Evolutionary conservation across 1,140 invertebrate species (phyloP).

Genomic region (Orussus abietinus): DNA sequence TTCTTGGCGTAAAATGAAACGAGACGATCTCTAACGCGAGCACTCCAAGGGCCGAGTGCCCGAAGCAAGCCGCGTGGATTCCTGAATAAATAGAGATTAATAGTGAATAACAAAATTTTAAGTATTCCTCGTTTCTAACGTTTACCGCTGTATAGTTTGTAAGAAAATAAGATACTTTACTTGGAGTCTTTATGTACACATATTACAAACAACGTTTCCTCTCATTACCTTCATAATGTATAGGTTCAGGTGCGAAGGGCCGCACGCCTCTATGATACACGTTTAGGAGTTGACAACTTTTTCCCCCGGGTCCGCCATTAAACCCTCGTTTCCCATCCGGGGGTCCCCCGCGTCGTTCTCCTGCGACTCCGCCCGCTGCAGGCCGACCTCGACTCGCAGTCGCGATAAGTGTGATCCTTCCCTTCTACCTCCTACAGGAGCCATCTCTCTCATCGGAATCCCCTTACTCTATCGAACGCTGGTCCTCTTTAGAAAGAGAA

Average conservation of each 20-base stretch:
- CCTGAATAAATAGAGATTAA: slow-evolving; percentile 43
- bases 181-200: slow-evolving; percentile 46
- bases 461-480: slow-evolving; percentile 9
- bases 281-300: too few species aligned
- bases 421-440: slow-evolving; percentile 10
- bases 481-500: slow-evolving; percentile 11
- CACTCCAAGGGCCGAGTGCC: slow-evolving; percentile 19
- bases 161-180: slow-evolving; percentile 48
- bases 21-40: not conserved
- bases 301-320: too few species aligned
- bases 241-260: too few species aligned
- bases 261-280: too few species aligned
- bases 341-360: too few species aligned
- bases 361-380: too few species aligned
- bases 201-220: slow-evolving; percentile 40
- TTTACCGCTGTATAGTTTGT: slow-evolving; percentile 42
- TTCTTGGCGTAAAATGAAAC: too few species aligned
- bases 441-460: slow-evolving; percentile 8
- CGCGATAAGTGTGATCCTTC: too few species aligned
- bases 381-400: too few species aligned
- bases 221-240: slow-evolving; percentile 24
- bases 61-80: slow-evolving; percentile 35
- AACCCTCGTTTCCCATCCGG: too few species aligned
- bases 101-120: slow-evolving; percentile 35
- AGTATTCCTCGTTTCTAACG: slow-evolving; percentile 39